Evolutionary conservation across 2,797 vertebrate species (phyloP).

Genomic region (Spheniscus humboldti): DNA sequence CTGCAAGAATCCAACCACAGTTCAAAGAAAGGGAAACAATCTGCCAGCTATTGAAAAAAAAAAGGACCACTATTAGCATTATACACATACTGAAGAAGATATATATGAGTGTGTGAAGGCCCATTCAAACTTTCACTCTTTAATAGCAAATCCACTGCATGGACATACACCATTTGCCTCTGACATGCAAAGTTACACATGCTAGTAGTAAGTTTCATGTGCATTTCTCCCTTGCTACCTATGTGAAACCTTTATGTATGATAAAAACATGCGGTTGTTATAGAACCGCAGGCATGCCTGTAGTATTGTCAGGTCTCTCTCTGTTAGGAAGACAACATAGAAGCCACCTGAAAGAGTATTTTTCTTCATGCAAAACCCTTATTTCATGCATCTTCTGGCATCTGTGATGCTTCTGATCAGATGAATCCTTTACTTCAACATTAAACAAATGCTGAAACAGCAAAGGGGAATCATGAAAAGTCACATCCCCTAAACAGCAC

Average conservation of each 20-base stretch:
- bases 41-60: conserved; percentile 45
- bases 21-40: conserved; percentile 52
- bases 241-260: not conserved
- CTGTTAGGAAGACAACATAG: not conserved
- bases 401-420: not conserved
- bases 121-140: conserved; percentile 32
- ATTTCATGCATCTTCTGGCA: conserved; percentile 11
- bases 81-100: conserved; percentile 12
- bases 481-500: not conserved
- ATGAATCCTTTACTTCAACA: not conserved
- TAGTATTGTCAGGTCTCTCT: not conserved
- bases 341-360: not conserved
- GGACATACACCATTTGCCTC: conserved; percentile 6
- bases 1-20: conserved; percentile 31
- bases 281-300: conserved; percentile 20
- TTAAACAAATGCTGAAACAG: not conserved
- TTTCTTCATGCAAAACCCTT: not conserved
- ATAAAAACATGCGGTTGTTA: conserved; percentile 47
- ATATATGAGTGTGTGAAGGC: not conserved
- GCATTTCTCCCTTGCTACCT: conserved; percentile 46
- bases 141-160: conserved; percentile 49
- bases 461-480: not conserved
- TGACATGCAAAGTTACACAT: conserved; percentile 68
- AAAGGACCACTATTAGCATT: not conserved
- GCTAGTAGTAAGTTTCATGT: conserved; percentile 60